These are phyloP conservation scores for Clarias magur DNA, from an alignment of 2,113 vertebrate genomes.

Conservation along the genomic window DNA sequence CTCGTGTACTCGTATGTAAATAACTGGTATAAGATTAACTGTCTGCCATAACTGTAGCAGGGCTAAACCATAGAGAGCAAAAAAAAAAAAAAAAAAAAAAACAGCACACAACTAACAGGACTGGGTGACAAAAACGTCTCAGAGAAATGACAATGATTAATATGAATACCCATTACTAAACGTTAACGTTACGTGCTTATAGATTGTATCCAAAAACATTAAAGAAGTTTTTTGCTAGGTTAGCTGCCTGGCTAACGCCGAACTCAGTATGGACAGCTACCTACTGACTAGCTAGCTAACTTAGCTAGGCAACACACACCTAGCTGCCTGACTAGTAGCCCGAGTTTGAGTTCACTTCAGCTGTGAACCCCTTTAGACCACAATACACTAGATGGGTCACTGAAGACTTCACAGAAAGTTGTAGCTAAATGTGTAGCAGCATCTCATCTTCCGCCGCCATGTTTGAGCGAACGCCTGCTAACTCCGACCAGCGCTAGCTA, in stretches of 20 bases:
- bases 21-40: neutral
- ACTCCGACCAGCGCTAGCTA: constrained; percentile 7
- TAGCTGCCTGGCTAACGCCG: constrained; percentile 8
- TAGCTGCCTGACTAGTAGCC: neutral
- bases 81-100: neutral
- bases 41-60: neutral
- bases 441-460: constrained; percentile 28
- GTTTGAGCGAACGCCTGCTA: constrained; percentile 17
- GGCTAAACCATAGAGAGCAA: neutral
- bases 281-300: neutral
- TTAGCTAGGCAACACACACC: neutral
- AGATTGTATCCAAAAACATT: neutral
- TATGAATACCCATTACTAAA: neutral
- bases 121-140: too few species aligned
- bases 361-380: neutral
- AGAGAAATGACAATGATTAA: neutral
- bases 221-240: neutral
- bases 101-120: neutral
- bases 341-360: neutral
- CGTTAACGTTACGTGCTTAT: neutral
- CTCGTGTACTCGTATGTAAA: neutral
- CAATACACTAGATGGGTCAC: neutral
- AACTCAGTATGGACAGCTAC: neutral
- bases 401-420: neutral
- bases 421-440: constrained; percentile 2